These are phyloP conservation scores for Frieseomelitta varia DNA, from an alignment of 1,140 invertebrate genomes.

Conservation along the genomic window DNA sequence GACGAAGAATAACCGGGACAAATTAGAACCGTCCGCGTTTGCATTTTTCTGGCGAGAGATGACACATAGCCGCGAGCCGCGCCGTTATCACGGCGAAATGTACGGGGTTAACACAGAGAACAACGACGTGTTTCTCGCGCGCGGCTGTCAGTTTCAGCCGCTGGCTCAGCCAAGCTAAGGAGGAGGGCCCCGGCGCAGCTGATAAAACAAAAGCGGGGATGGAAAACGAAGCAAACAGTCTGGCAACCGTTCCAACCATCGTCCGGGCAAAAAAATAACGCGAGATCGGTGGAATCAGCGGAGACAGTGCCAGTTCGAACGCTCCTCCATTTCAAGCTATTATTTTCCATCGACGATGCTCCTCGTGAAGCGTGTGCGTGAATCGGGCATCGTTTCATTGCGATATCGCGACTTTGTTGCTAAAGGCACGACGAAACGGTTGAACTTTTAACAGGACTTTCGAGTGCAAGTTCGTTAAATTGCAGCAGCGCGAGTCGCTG, in stretches of 20 bases:
- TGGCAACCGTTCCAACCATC: neutral
- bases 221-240: conserved; percentile 46
- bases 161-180: conserved; percentile 53
- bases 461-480: no score
- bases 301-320: neutral
- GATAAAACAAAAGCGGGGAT: conserved; percentile 52
- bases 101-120: neutral
- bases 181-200: conserved; percentile 22
- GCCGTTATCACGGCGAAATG: neutral
- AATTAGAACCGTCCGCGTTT: neutral
- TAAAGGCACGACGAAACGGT: no score
- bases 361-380: no score
- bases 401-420: no score
- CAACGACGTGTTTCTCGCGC: conserved; percentile 2
- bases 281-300: conserved; percentile 6
- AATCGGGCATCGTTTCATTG: no score
- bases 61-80: neutral
- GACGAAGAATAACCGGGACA: neutral
- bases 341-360: no score
- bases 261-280: neutral
- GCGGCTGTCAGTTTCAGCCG: conserved; percentile 54
- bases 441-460: no score
- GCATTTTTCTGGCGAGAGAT: conserved; percentile 7
- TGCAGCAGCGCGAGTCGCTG: no score
- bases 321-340: no score